Percentiles rank a stretch among this genome's conserved stretches.
Conservation (phyloP, 2,113 vertebrate species). For the Pelmatolapia mariae region DNA sequence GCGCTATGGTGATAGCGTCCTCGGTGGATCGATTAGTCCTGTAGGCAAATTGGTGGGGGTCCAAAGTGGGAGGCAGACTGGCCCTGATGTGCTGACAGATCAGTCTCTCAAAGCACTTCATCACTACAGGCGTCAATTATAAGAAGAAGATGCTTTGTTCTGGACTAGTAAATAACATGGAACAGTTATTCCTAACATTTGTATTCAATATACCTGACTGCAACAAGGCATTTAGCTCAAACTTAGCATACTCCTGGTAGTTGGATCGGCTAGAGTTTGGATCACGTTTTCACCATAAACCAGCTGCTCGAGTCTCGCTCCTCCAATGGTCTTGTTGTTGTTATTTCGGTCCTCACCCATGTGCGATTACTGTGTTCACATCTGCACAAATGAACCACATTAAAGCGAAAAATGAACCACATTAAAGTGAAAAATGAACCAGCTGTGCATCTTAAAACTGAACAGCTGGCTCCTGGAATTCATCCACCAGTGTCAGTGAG, state of each 20-base stretch:
- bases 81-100: no score
- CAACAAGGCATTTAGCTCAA: neutral
- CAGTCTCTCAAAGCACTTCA: no score
- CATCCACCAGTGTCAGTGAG: no score
- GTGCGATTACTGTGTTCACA: neutral
- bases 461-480: neutral
- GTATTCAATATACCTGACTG: neutral
- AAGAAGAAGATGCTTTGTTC: neutral
- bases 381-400: neutral
- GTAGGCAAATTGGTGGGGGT: no score
- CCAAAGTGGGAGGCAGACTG: no score
- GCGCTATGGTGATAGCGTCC: no score
- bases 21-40: no score
- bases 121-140: no score
- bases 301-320: neutral
- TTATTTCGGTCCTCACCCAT: neutral
- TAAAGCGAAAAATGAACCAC: neutral
- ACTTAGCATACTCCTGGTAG: neutral
- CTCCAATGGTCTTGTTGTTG: neutral
- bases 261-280: neutral
- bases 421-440: neutral
- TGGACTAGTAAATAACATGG: neutral
- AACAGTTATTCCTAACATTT: neutral
- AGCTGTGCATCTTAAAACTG: neutral
- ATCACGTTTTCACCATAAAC: neutral